phyloP scores from a whole-genome alignment of 2,113 vertebrate genomes.

The Pygoscelis adeliae region DNA sequence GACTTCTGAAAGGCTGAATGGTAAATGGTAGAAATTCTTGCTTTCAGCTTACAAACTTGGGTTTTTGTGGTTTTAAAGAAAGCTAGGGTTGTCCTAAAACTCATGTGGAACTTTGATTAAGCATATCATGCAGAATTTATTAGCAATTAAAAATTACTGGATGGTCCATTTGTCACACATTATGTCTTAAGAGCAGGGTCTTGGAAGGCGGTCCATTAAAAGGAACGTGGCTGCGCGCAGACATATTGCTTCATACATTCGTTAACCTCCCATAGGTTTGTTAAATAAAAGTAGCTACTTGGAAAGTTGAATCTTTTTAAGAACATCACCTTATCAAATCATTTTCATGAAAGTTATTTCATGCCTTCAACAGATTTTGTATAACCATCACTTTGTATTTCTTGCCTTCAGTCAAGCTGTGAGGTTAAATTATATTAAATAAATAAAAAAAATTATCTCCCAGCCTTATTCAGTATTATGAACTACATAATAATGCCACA shows the following conservation, averaged over 20 bases:
- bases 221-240: background rate
- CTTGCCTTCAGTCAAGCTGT: background rate
- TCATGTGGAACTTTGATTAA: background rate
- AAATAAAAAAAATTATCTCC: background rate
- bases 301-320: background rate
- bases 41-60: background rate
- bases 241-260: background rate
- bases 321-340: background rate
- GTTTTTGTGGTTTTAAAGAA: background rate
- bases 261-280: background rate
- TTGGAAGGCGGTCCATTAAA: background rate
- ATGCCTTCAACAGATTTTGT: background rate
- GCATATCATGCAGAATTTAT: background rate
- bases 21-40: background rate
- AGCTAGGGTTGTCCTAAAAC: background rate
- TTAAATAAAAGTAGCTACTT: background rate
- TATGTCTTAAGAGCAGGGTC: background rate
- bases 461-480: background rate
- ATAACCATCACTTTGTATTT: background rate
- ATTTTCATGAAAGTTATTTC: background rate
- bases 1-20: background rate
- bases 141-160: background rate
- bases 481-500: background rate
- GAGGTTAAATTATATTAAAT: background rate
- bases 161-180: background rate